Percentiles rank a stretch among this genome's conserved stretches.
Conservation (phyloP, 2,797 vertebrate species). For the Onychomys torridus region DNA sequence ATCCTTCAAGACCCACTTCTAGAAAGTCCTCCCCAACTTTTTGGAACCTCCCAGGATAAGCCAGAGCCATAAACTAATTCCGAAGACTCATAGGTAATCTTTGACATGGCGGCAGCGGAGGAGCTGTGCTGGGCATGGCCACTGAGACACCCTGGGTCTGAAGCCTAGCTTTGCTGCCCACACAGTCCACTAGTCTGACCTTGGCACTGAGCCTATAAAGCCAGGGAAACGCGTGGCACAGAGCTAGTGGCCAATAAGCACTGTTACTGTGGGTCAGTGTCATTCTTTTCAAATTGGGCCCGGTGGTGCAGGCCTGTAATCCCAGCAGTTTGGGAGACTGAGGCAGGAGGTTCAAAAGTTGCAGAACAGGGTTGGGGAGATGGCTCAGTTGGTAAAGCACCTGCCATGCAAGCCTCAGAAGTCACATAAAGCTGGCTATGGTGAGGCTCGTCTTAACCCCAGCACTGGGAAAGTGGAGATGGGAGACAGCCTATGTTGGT, state of each 20-base stretch:
- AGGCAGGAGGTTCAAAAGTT: background rate
- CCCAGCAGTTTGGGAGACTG: background rate
- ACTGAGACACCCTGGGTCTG: background rate
- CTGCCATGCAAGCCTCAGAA: background rate
- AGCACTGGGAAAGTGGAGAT: too few relatives aligned
- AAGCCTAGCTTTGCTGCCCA: background rate
- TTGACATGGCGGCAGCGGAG: fast-evolving
- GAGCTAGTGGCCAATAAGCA: too few relatives aligned
- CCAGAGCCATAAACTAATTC: background rate
- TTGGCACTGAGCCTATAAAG: background rate
- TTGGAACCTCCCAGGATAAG: background rate
- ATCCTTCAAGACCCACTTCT: background rate
- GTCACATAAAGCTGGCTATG: background rate
- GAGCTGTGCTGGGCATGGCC: background rate
- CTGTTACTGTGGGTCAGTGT: background rate
- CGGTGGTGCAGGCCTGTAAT: background rate
- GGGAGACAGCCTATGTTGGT: background rate
- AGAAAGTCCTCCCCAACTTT: background rate
- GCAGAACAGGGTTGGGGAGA: background rate
- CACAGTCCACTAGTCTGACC: background rate
- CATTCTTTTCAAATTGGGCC: background rate
- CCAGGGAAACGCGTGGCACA: background rate
- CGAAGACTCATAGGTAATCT: background rate
- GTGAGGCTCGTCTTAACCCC: background rate
- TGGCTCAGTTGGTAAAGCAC: background rate